Base-by-base conservation (phyloP, 92 coral and sea anemone genomes). In the Muricea muricata region DNA sequence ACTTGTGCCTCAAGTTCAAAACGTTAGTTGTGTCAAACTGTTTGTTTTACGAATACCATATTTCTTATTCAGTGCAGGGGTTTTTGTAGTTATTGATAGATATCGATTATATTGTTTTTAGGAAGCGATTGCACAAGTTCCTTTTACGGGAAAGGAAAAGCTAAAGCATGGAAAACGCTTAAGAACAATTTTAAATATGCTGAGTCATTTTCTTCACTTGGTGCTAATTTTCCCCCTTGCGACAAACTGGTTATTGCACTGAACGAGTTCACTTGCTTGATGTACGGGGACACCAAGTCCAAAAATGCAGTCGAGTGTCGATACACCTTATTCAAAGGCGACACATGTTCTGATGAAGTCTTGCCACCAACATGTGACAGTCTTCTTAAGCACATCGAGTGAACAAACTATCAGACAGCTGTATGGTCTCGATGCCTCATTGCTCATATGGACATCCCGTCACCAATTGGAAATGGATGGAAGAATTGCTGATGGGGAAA, bases 281-380 rank as follows among this genome's bases (percentile, higher is more conserved):
- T 84, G 73, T 84, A 84, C 65, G 85, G 74, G 18, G 88, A 84
- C 24, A 29, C 33, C 7, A 34, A 17, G 7, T 84, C 83, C 3
- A 31, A 18, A 37, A 58, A 25, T 74, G 88, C 72, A 4, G 60
- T 74, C 47, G 88, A 73, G 14, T 84, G 63, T 30, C 56, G 84
- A 61, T 85, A 57, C 10, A 41, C 73, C 7, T 65, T 76, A 10
- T 85, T 85, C 26, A 85, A 75, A 25, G 21, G 84, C 15, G 84
- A 84, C 10, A 85, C 75, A 60, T 85, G 75, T 52, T 85, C 84
- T 7, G 85, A 77, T 17, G 89, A 85, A 0, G 85, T 77, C 32
- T 65, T 76, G 52, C 88, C 88, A 17, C 84, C 88, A 61, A 76
- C 71, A 7, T 20, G 33, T 63, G 84, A 84, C 68, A 10, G 85